Conservation (phyloP, 1,140 invertebrate species). For the Mamestra configurata region DNA sequence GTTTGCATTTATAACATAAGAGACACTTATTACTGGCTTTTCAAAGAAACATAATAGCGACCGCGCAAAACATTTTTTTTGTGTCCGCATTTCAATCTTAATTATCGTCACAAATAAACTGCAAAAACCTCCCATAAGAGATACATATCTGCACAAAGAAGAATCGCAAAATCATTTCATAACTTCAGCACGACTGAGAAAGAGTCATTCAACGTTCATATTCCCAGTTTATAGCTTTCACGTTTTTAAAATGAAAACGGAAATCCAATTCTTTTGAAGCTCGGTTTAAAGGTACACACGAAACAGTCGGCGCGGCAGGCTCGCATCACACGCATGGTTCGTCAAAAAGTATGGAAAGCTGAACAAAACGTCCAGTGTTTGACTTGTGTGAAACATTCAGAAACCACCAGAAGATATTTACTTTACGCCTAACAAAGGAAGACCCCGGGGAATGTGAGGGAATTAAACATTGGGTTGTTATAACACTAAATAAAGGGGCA, state of each 20-base stretch:
- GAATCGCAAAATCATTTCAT: too few species aligned
- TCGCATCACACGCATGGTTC: constrained; percentile 1
- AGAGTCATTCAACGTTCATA: too few species aligned
- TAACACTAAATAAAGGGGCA: not conserved
- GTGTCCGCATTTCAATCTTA: too few species aligned
- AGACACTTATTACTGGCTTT: too few species aligned
- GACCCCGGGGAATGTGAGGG: not conserved
- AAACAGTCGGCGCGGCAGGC: not conserved
- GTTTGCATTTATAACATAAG: too few species aligned
- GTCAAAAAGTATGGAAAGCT: constrained; percentile 14
- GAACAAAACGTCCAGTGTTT: not conserved
- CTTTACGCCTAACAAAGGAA: not conserved
- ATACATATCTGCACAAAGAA: too few species aligned
- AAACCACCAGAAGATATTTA: constrained; percentile 20
- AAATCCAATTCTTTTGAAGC: constrained; percentile 11
- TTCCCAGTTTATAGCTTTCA: not conserved
- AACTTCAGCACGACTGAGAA: too few species aligned
- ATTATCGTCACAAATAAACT: too few species aligned
- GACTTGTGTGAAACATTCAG: not conserved
- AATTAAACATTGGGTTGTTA: constrained; percentile 18
- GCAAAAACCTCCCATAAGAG: too few species aligned
- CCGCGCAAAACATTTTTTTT: too few species aligned
- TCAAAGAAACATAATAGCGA: too few species aligned
- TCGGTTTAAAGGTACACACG: not conserved
- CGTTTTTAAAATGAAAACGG: not conserved